Base-by-base conservation (phyloP, 2,797 vertebrate species). In the Coluber constrictor region DNA sequence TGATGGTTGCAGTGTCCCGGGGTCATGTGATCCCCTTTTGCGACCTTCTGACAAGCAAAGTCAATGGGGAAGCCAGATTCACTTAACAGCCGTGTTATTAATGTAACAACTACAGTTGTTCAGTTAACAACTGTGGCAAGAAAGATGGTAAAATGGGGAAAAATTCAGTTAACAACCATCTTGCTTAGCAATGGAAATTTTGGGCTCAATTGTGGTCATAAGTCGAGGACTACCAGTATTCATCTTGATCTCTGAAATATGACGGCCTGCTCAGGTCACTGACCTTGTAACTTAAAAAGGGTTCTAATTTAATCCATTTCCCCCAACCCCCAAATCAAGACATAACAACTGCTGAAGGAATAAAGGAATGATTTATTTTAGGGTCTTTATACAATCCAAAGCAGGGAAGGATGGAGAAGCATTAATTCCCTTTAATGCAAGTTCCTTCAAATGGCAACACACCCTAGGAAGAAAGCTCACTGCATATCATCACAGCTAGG, bases 321-420 rank as follows among this genome's bases (percentile, higher is more conserved):
- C 11, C 37, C 37, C 63, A 25, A 23, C 3, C 25, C 61, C 10
- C 61, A 83, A 86, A 83, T 43, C 25, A 89, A 91, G 59, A 86
- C 87, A 57, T 29, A 86, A 54, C 89, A 86, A 4, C 27, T 32
- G 56, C 29, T 63, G 90, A 93, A 93, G 90, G 92, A 93, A 93
- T 93, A 91, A 93, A 93, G 92, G 93, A 93, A 93, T 93, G 93
- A 91, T 93, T 93, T 93, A 93, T 93, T 93, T 93, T 74, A 89
- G 90, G 92, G 90, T 93, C 59, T 93, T 93, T 93, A 93, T 93
- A 93, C 93, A 93, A 63, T 93, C 63, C 74, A 89, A 93, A 93
- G 93, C 93, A 93, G 90, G 74, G 83, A 60, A 60, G 51, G 90
- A 86, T 27, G 47, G 92, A 87, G 93, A 93, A 74, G 87, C 87